These are phyloP conservation scores for Bombus haemorrhoidalis DNA, from an alignment of 1,140 invertebrate species.

Conservation along the genomic window DNA sequence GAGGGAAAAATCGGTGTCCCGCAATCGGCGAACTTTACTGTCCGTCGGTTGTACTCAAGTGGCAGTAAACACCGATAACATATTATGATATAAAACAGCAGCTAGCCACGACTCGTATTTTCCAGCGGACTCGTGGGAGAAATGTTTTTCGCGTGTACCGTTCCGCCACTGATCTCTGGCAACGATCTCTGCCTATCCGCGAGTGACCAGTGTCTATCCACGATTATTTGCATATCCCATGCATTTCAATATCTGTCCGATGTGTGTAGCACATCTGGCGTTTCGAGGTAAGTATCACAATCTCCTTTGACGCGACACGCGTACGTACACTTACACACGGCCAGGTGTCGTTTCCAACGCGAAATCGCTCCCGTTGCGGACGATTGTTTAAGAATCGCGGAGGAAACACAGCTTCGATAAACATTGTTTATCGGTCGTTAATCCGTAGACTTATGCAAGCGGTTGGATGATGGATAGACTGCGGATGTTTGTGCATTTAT, in stretches of 20 bases:
- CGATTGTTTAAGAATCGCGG: neutral
- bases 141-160: constrained; percentile 3
- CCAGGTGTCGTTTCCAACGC: constrained; percentile 35
- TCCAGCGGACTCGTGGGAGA: constrained; percentile 5
- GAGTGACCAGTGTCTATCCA: constrained; percentile 18
- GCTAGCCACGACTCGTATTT: no score
- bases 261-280: constrained; percentile 56
- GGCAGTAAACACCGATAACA: constrained; percentile 28
- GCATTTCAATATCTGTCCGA: constrained; percentile 62
- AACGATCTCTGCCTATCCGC: constrained; percentile 2
- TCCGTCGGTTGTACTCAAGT: neutral
- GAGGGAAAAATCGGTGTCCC: constrained; percentile 3
- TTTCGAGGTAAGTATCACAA: constrained; percentile 55
- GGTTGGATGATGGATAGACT: no score
- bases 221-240: constrained; percentile 61
- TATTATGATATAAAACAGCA: constrained; percentile 17
- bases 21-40: neutral
- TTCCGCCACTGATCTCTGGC: neutral
- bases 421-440: constrained; percentile 16
- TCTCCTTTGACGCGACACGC: neutral
- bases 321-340: neutral
- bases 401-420: no score
- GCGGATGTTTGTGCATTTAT: no score
- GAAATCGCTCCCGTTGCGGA: neutral
- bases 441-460: neutral